A percentile compares a stretch with the other conserved stretches of the same genome.
Conservation (phyloP, 2,113 vertebrate species). For the Dolichallabes microphthalmus region DNA sequence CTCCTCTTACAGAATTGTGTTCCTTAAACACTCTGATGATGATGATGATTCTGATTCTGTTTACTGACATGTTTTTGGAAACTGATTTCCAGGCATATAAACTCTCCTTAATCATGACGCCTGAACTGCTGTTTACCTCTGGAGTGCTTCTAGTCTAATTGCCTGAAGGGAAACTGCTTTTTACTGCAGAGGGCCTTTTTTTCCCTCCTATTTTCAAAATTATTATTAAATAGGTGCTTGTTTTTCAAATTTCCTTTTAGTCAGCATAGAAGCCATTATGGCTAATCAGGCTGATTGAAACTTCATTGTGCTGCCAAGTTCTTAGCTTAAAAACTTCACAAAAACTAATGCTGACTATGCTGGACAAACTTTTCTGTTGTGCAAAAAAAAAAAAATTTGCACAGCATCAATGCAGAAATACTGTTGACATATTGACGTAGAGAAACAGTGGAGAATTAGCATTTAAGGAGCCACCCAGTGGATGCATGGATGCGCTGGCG, state of each 20-base stretch:
- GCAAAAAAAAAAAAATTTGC: neutral
- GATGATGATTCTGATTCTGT: neutral
- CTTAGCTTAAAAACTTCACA: neutral
- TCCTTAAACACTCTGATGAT: neutral
- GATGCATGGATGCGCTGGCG: neutral
- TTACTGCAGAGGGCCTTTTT: neutral
- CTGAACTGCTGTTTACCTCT: constrained; percentile 14
- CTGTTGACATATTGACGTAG: neutral
- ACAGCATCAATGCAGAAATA: neutral
- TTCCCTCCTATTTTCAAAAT: neutral
- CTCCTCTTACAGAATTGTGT: too few species aligned
- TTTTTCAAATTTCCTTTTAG: constrained; percentile 14
- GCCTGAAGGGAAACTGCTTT: neutral
- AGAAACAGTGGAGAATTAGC: neutral
- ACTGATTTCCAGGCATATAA: constrained; percentile 1
- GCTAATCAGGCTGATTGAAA: constrained; percentile 38
- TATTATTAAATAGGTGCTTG: constrained; percentile 7
- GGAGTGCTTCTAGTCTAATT: constrained; percentile 20
- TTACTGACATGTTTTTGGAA: neutral
- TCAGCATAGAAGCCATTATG: constrained; percentile 28
- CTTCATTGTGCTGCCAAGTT: constrained; percentile 5
- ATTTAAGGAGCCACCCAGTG: neutral
- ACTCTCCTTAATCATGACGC: constrained; percentile 13
- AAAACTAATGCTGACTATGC: constrained; percentile 3
- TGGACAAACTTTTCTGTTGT: constrained; percentile 3